Base-by-base conservation (phyloP, 2,888 invertebrate species). In the Cheilosia scutellata region DNA sequence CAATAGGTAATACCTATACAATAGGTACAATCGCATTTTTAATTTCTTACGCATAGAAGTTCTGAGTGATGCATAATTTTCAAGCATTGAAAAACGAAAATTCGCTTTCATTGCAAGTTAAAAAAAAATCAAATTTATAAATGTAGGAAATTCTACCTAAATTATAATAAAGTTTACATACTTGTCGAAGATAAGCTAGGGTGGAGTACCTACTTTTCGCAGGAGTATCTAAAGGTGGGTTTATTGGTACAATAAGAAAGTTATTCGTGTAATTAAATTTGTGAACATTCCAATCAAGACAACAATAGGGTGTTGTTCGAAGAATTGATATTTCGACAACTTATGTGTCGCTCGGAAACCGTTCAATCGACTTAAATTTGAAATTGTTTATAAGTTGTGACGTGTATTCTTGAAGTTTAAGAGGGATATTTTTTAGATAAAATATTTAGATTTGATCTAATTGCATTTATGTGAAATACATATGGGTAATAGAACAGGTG, bases 31-130 rank as follows among this genome's bases (percentile, higher is more conserved):
- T 20, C 2, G 7, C 9, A 33, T 33, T 33, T 9, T 6, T 33
- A 33, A 33, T 33, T 3, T 33, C 33, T 33, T 7, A 7, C 7
- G 33, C 7, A 2, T 7, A 7, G 2, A 33, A 9, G 37, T 37
- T 37, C 20, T 20, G 20, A 20, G 4, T 37, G 37, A 37, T 37
- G 11, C 37, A 37, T 37, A 9, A 11, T 37, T 37, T 37, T 1
- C 37, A 37, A 37, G 37, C 9, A 37, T 11, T 37, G 37, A 37
- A 11, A 37, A 11, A 37, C 37, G 9, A 31, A 47, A 47, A 33
- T 47, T 20, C 62, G 47, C 62, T 63, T n/a, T n/a, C n/a, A n/a
- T n/a, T 63, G 62, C 31, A 57, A 33, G n/a, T 6, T 3, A 13
- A 60, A 40, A 25, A 29, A 47, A 16, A 20, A 62, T 20, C 5